Conservation (phyloP, 2,797 vertebrate species). For the Sebastiscus albofasciatus region DNA sequence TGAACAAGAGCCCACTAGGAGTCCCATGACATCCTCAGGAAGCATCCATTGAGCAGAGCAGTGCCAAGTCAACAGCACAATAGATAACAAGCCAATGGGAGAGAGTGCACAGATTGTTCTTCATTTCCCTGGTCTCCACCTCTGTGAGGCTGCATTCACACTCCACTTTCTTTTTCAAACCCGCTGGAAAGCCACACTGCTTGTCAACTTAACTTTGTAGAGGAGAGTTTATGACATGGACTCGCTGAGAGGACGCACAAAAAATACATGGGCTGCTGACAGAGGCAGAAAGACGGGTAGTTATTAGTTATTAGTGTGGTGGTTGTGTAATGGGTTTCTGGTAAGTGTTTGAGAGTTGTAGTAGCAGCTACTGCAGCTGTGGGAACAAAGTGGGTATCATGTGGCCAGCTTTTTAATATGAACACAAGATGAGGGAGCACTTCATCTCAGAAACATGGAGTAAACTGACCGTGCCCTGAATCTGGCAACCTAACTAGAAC, state of each 20-base stretch:
- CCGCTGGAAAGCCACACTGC: neutral
- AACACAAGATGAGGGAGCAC: constrained; percentile 12
- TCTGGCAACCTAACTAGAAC: neutral
- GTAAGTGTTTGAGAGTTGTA: constrained; percentile 11
- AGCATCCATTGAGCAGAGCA: constrained; percentile 37
- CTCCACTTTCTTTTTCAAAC: neutral
- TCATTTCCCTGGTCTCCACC: constrained; percentile 9
- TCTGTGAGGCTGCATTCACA: neutral
- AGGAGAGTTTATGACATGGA: neutral
- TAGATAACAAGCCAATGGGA: constrained; percentile 35
- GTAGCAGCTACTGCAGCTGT: constrained; percentile 4
- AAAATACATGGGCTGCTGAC: constrained; percentile 14
- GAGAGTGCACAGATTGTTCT: constrained; percentile 15
- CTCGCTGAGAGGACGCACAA: neutral
- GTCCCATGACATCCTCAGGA: constrained; percentile 71
- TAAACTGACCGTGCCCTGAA: neutral
- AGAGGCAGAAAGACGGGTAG: constrained; percentile 3
- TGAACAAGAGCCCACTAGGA: constrained; percentile 4
- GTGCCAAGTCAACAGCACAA: constrained; percentile 38
- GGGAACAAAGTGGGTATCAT: constrained; percentile 12
- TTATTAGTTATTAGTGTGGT: constrained; percentile 14
- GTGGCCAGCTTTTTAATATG: neutral
- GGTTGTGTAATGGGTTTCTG: constrained; percentile 21
- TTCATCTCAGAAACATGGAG: neutral
- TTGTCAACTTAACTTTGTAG: neutral